Percentiles rank a stretch among this genome's conserved stretches.
Conservation (phyloP, 2,797 vertebrate species). For the Chelon labrosus region DNA sequence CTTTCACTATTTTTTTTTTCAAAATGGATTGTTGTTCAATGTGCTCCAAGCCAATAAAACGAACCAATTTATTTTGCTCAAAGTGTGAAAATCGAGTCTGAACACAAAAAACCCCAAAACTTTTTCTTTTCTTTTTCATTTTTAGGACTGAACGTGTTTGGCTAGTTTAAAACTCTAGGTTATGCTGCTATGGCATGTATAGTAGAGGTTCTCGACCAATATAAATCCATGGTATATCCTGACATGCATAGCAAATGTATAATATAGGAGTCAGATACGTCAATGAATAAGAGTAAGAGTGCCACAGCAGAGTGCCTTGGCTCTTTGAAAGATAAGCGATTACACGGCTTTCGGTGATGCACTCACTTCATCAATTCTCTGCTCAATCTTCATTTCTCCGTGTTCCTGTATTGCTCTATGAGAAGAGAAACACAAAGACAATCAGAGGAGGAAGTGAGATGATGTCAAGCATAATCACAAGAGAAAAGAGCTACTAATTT, state of each 20-base stretch:
- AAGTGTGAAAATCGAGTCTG: background rate
- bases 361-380: conserved; percentile 97
- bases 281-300: background rate
- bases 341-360: background rate
- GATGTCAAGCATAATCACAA: conserved; percentile 20
- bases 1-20: no score
- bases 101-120: no score
- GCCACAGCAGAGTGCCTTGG: background rate
- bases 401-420: conserved; percentile 94
- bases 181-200: no score
- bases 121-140: background rate
- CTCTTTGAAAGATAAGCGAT: background rate
- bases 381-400: conserved; percentile 92
- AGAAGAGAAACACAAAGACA: conserved; percentile 18
- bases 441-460: background rate
- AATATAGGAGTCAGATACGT: background rate
- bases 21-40: no score
- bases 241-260: background rate
- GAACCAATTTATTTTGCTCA: background rate
- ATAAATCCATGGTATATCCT: background rate
- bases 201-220: background rate
- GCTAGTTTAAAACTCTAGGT: no score
- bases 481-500: conserved; percentile 7
- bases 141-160: background rate
- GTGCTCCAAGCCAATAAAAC: no score